Evolutionary conservation across 2,113 vertebrate genomes (phyloP).

Genomic region (Engystomops pustulosus): DNA sequence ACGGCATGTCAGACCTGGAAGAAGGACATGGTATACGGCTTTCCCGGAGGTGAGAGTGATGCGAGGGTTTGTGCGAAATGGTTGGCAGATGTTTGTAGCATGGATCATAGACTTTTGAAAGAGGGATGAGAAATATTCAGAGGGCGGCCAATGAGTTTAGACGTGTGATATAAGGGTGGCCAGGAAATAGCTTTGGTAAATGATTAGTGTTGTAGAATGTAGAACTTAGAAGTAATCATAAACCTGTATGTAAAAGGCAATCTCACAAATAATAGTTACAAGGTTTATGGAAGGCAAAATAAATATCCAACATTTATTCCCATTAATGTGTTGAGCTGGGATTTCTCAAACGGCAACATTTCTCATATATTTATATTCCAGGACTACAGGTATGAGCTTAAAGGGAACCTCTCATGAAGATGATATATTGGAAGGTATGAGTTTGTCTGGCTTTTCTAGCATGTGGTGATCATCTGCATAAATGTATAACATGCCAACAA

Average conservation of each 20-base stretch:
- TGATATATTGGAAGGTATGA: too few species aligned
- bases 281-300: too few species aligned
- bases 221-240: not conserved
- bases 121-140: conserved; percentile 8
- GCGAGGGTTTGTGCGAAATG: conserved; percentile 24
- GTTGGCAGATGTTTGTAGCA: conserved; percentile 34
- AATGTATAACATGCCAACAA: too few species aligned
- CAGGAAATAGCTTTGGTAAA: not conserved
- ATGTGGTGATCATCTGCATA: too few species aligned
- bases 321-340: too few species aligned
- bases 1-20: conserved; percentile 7
- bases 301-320: too few species aligned
- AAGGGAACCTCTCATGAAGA: too few species aligned
- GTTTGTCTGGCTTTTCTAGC: too few species aligned
- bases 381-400: too few species aligned
- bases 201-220: not conserved
- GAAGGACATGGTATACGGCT: conserved; percentile 1
- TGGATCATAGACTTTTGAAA: conserved; percentile 30
- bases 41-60: conserved; percentile 19
- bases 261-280: not conserved
- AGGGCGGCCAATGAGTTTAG: not conserved
- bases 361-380: too few species aligned
- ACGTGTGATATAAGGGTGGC: not conserved
- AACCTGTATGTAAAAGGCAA: not conserved
- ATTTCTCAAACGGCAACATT: too few species aligned